phyloP scores from a whole-genome alignment of 1,140 invertebrate genomes.

The Drosophila pseudoananassae region DNA sequence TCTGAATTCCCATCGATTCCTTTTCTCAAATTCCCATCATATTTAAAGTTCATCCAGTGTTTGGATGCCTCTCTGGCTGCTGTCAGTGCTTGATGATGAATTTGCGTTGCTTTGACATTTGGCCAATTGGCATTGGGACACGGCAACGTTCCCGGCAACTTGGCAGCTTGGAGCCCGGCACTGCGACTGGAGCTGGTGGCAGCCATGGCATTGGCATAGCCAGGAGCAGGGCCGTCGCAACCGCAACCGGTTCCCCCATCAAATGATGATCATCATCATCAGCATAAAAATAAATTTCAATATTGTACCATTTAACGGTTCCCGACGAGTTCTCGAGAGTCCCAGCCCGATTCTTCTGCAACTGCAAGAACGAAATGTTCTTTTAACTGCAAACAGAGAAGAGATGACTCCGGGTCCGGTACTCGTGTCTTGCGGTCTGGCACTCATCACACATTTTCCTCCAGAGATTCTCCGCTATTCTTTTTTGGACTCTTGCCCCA shows the following conservation, averaged over 20 bases:
- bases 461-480: conserved; percentile 22
- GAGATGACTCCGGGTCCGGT: conserved; percentile 35
- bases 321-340: conserved; percentile 20
- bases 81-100: conserved; percentile 57
- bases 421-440: conserved; percentile 31
- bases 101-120: conserved; percentile 59
- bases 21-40: conserved; percentile 11
- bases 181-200: background rate
- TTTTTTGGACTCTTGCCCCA: conserved; percentile 12
- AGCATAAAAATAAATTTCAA: conserved; percentile 76
- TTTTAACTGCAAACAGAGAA: conserved; percentile 29
- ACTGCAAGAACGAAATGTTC: conserved; percentile 27
- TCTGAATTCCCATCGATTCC: background rate
- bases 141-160: conserved; percentile 22
- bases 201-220: conserved; percentile 35
- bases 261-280: conserved; percentile 56
- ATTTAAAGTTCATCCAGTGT: conserved; percentile 34
- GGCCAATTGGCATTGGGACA: conserved; percentile 59
- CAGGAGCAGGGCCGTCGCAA: conserved; percentile 37
- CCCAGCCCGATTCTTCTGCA: background rate
- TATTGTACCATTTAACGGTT: conserved; percentile 80
- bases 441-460: conserved; percentile 56
- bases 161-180: conserved; percentile 1
- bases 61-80: conserved; percentile 13
- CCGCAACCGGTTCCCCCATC: conserved; percentile 56